Evolutionary conservation across 1,140 invertebrate genomes (phyloP).

Genomic region (Drosophila paulistorum): DNA sequence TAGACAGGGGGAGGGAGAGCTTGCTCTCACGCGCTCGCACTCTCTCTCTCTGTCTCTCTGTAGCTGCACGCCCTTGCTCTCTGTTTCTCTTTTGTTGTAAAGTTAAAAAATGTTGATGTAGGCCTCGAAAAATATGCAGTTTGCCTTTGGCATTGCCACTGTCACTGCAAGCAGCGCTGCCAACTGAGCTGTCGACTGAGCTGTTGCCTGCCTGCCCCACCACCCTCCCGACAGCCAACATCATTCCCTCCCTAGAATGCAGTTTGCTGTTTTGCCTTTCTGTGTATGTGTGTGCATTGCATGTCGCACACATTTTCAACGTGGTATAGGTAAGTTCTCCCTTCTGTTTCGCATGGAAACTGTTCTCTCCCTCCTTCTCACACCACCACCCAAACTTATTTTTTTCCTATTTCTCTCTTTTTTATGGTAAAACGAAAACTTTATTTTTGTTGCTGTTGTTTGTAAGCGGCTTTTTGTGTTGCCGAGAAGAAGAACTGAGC

Average conservation of each 20-base stretch:
- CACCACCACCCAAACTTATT: slow-evolving; percentile 22
- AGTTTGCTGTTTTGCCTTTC: slow-evolving; percentile 22
- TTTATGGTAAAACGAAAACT: slow-evolving; percentile 70
- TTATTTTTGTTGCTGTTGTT: slow-evolving; percentile 51
- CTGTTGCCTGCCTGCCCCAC: background rate
- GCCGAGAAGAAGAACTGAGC: slow-evolving; percentile 29
- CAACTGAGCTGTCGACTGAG: slow-evolving; percentile 6
- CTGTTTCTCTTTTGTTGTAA: slow-evolving; percentile 21
- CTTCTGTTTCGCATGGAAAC: slow-evolving; percentile 35
- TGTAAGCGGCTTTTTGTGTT: slow-evolving; percentile 26
- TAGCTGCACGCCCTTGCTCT: slow-evolving; percentile 56
- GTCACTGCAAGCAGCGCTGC: slow-evolving; percentile 71
- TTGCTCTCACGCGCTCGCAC: slow-evolving; percentile 19
- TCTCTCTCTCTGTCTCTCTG: slow-evolving; percentile 22
- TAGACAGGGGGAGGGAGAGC: background rate
- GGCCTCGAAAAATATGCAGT: slow-evolving; percentile 78
- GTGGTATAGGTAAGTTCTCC: slow-evolving; percentile 80
- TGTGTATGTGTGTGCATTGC: slow-evolving; percentile 44
- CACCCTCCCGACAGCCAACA: background rate
- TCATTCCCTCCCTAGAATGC: slow-evolving; percentile 21
- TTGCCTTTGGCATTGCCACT: slow-evolving; percentile 80
- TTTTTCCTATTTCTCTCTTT: slow-evolving; percentile 41
- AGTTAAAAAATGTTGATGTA: slow-evolving; percentile 77
- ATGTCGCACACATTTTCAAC: slow-evolving; percentile 67
- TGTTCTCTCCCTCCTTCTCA: slow-evolving; percentile 6